Percentiles rank a stretch among this genome's conserved stretches.
These are phyloP conservation scores for Polyommatus icarus DNA, from an alignment of 2,888 invertebrate species.

Conservation along the genomic window DNA sequence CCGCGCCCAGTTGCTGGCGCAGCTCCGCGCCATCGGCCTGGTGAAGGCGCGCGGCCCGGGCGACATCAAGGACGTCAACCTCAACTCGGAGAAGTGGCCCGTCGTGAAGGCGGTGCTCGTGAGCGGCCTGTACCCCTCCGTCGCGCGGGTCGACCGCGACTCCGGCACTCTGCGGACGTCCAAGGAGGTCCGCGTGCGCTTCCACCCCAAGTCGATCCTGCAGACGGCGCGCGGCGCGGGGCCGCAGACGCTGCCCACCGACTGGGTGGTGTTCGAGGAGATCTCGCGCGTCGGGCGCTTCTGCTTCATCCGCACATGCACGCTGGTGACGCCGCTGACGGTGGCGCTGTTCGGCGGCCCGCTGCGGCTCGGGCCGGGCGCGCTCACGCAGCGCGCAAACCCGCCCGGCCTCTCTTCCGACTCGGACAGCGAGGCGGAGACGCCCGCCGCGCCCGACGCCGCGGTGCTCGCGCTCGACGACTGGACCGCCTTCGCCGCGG, in stretches of 20 bases:
- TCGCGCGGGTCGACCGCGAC: slow-evolving; percentile 87
- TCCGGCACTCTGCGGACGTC: slow-evolving; percentile 82
- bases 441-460: slow-evolving; percentile 61
- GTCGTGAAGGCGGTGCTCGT: slow-evolving; percentile 94
- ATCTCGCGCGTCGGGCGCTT: slow-evolving; percentile 85
- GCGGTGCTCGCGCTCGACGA: slow-evolving; percentile 84
- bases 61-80: slow-evolving; percentile 89
- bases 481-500: slow-evolving; percentile 86
- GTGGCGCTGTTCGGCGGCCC: slow-evolving; percentile 90
- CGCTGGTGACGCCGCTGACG: slow-evolving; percentile 89
- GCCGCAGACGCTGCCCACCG: slow-evolving; percentile 77
- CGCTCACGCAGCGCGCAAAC: slow-evolving; percentile 68
- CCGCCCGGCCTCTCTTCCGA: slow-evolving; percentile 72
- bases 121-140: slow-evolving; percentile 94
- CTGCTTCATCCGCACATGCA: slow-evolving; percentile 88
- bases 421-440: slow-evolving; percentile 71
- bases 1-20: slow-evolving; percentile 90
- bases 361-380: slow-evolving; percentile 77
- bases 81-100: slow-evolving; percentile 92
- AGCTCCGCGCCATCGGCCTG: slow-evolving; percentile 87
- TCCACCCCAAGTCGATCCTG: slow-evolving; percentile 82
- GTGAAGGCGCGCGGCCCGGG: slow-evolving; percentile 82
- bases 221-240: slow-evolving; percentile 44
- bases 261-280: slow-evolving; percentile 94
- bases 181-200: slow-evolving; percentile 76